Conservation (phyloP, 1,140 invertebrate genomes). For the Cydia amplana region DNA sequence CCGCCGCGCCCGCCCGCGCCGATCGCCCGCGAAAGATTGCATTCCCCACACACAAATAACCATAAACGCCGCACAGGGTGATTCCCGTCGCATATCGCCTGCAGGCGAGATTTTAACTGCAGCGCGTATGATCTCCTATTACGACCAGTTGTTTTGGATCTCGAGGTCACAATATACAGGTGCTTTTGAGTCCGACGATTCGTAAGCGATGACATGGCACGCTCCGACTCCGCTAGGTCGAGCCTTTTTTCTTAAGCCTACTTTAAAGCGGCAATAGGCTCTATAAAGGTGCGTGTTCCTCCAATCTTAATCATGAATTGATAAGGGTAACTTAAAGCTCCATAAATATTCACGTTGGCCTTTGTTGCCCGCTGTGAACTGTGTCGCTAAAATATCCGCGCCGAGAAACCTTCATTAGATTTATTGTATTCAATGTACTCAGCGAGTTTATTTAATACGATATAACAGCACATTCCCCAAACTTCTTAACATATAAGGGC, state of each 20-base stretch:
- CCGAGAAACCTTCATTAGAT: constrained; percentile 13
- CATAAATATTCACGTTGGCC: constrained; percentile 18
- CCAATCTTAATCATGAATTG: constrained; percentile 31
- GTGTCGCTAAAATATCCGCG: neutral
- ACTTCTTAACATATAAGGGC: too few relatives aligned
- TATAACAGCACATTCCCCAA: neutral
- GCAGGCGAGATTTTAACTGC: neutral
- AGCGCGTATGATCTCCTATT: neutral
- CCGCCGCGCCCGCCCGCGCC: constrained; percentile 43
- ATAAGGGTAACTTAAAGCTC: constrained; percentile 11
- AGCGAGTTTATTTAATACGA: neutral
- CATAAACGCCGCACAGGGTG: constrained; percentile 42
- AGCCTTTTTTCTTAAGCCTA: constrained; percentile 23
- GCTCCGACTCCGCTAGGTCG: neutral
- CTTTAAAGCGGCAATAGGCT: constrained; percentile 29
- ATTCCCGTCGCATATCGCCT: constrained; percentile 3
- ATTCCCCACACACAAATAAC: constrained; percentile 59
- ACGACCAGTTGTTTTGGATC: neutral
- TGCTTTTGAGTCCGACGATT: neutral
- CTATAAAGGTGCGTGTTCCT: constrained; percentile 31
- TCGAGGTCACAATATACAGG: neutral
- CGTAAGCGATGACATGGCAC: neutral
- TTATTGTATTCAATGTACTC: constrained; percentile 4
- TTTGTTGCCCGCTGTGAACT: constrained; percentile 23
- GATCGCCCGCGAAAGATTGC: constrained; percentile 54